These are phyloP conservation scores for Athripsodes cinereus DNA, from an alignment of 2,888 invertebrate genomes.

Conservation along the genomic window DNA sequence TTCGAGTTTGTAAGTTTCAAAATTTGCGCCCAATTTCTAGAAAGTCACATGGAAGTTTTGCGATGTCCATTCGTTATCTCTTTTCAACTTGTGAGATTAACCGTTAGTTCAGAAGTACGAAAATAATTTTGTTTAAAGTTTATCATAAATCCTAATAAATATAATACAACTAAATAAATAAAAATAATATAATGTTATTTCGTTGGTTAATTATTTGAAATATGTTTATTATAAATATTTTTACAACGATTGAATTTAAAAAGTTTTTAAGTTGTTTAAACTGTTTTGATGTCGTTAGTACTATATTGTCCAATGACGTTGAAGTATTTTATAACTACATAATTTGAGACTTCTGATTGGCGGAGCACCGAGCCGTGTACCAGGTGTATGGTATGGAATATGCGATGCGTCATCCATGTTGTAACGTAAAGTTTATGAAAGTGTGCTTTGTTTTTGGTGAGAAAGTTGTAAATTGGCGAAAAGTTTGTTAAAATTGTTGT, in stretches of 20 bases:
- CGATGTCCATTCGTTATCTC: constrained; percentile 5
- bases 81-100: constrained; percentile 8
- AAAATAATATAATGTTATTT: too few relatives aligned
- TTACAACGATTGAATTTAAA: too few relatives aligned
- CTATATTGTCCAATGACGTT: constrained; percentile 5
- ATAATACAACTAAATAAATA: too few relatives aligned
- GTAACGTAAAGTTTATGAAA: constrained; percentile 40
- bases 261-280: not conserved
- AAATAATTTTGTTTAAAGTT: too few relatives aligned
- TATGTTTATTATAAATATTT: too few relatives aligned
- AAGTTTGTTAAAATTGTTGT: not conserved
- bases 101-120: constrained; percentile 1
- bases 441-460: constrained; percentile 36
- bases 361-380: constrained; percentile 2
- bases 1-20: too few relatives aligned
- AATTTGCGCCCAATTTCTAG: not conserved
- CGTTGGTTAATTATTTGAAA: too few relatives aligned
- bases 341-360: constrained; percentile 10
- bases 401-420: constrained; percentile 45
- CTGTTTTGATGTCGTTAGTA: not conserved
- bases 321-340: not conserved
- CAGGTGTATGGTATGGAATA: constrained; percentile 6
- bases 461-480: constrained; percentile 32
- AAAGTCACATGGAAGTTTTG: not conserved
- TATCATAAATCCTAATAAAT: too few relatives aligned